Percentiles rank a stretch among this genome's conserved stretches.
Conservation (phyloP, 2,888 invertebrate genomes). For the Cryptocephalus moraei region DNA sequence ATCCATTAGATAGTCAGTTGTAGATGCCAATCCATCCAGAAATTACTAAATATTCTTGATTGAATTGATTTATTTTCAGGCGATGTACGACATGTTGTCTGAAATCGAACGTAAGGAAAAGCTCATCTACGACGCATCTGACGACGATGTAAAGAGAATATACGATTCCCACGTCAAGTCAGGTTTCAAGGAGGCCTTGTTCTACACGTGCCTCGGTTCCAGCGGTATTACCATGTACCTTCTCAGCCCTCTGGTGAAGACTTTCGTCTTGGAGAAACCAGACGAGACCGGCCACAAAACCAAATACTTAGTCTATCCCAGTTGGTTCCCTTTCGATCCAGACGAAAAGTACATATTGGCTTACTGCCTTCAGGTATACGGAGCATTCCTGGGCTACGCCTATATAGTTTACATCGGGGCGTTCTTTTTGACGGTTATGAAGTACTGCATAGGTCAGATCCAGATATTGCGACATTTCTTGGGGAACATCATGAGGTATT, state of each 20-base stretch:
- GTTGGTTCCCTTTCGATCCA: slow-evolving; percentile 17
- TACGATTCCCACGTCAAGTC: slow-evolving; percentile 8
- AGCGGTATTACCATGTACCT: slow-evolving; percentile 10
- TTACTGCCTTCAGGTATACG: slow-evolving; percentile 14
- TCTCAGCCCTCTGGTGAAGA: slow-evolving; percentile 11
- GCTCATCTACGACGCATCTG: slow-evolving; percentile 9
- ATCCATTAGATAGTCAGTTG: no score
- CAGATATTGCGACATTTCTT: slow-evolving; percentile 8
- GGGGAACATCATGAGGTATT: slow-evolving; percentile 1
- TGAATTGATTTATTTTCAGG: no score
- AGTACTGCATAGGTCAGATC: slow-evolving; percentile 7
- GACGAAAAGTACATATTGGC: slow-evolving; percentile 12
- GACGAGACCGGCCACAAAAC: slow-evolving; percentile 8
- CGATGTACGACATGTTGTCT: neutral
- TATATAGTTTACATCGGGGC: slow-evolving; percentile 9
- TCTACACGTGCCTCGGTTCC: slow-evolving; percentile 12
- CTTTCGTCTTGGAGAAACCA: slow-evolving; percentile 6
- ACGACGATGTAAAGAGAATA: slow-evolving; percentile 13
- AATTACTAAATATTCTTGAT: no score
- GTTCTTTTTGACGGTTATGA: slow-evolving; percentile 9
- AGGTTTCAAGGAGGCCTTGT: slow-evolving; percentile 6
- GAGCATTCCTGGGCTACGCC: slow-evolving; percentile 8
- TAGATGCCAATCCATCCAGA: no score
- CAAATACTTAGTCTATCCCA: slow-evolving; percentile 14
- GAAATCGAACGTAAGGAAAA: slow-evolving; percentile 5